These are phyloP conservation scores for Eubasilissa regina DNA, from an alignment of 1,140 invertebrate species.

Conservation along the genomic window DNA sequence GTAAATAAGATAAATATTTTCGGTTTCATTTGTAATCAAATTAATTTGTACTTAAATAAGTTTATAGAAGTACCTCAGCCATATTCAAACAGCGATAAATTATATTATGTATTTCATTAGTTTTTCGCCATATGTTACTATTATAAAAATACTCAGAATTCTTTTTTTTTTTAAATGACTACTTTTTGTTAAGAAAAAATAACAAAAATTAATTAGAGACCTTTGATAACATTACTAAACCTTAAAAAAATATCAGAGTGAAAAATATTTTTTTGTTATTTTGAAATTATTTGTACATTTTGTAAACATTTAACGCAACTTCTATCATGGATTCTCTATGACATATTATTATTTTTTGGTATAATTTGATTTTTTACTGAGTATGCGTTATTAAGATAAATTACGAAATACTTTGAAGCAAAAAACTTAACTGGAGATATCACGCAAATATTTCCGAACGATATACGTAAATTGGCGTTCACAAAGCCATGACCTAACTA, in stretches of 20 bases:
- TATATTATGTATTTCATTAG: slow-evolving; percentile 13
- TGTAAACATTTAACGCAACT: too few relatives aligned
- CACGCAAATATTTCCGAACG: slow-evolving; percentile 14
- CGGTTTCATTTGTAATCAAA: slow-evolving; percentile 21
- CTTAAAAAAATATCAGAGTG: too few relatives aligned
- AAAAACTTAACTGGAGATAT: too few relatives aligned
- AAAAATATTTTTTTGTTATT: too few relatives aligned
- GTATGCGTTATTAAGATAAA: too few relatives aligned
- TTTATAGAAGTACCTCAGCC: slow-evolving; percentile 38
- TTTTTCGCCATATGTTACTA: slow-evolving; percentile 25
- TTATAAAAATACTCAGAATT: not conserved
- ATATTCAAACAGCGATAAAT: slow-evolving; percentile 37
- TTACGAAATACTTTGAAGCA: too few relatives aligned
- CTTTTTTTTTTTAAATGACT: not conserved
- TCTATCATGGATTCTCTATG: too few relatives aligned
- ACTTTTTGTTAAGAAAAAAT: not conserved
- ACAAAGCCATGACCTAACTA: slow-evolving; percentile 40
- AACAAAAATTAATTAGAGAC: too few relatives aligned
- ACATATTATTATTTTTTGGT: too few relatives aligned
- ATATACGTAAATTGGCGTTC: slow-evolving; percentile 51
- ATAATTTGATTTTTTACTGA: too few relatives aligned
- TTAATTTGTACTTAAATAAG: slow-evolving; percentile 46
- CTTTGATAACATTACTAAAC: too few relatives aligned
- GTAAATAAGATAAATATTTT: slow-evolving; percentile 40
- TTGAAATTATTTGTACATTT: too few relatives aligned